Percentiles rank a stretch among this genome's conserved stretches.
These are phyloP conservation scores for Empis livida DNA, from an alignment of 2,888 invertebrate species.

Conservation along the genomic window DNA sequence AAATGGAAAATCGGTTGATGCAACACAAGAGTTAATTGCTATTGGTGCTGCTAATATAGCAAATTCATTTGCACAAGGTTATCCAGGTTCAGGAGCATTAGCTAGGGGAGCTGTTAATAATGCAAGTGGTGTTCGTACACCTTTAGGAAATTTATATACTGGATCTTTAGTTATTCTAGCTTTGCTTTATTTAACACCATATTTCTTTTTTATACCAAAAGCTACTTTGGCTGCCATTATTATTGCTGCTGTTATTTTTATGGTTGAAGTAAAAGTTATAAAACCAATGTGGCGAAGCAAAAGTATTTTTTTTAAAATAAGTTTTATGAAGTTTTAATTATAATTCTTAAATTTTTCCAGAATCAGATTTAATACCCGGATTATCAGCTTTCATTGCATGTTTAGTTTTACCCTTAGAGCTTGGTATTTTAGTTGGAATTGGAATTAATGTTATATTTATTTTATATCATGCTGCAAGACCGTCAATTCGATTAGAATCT, in stretches of 20 bases:
- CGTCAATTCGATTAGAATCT: slow-evolving; percentile 69
- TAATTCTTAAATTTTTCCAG: slow-evolving; percentile 36
- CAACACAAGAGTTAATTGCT: slow-evolving; percentile 84
- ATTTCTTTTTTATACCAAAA: slow-evolving; percentile 77
- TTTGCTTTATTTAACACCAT: slow-evolving; percentile 73
- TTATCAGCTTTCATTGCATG: slow-evolving; percentile 75
- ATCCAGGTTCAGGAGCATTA: slow-evolving; percentile 68
- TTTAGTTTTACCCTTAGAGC: slow-evolving; percentile 67
- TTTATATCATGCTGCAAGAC: slow-evolving; percentile 75
- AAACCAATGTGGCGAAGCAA: slow-evolving; percentile 83
- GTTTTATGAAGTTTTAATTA: neutral
- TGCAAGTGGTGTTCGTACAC: slow-evolving; percentile 77
- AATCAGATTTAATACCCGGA: slow-evolving; percentile 76
- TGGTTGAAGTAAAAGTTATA: slow-evolving; percentile 78
- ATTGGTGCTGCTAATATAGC: slow-evolving; percentile 64
- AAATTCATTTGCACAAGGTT: slow-evolving; percentile 76
- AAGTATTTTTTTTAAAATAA: slow-evolving; percentile 38
- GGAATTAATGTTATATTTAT: slow-evolving; percentile 73
- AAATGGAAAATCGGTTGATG: slow-evolving; percentile 69
- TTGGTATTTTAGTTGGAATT: slow-evolving; percentile 77
- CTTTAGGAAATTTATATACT: slow-evolving; percentile 70
- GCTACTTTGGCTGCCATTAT: slow-evolving; percentile 80
- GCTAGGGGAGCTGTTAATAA: slow-evolving; percentile 81
- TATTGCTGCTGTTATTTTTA: slow-evolving; percentile 82
- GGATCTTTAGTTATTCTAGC: slow-evolving; percentile 73